Evolutionary conservation across 2,797 vertebrate genomes (phyloP), one percentile per base, ranked within the genome.

Genomic region (Macroramphosus scolopax): DNA sequence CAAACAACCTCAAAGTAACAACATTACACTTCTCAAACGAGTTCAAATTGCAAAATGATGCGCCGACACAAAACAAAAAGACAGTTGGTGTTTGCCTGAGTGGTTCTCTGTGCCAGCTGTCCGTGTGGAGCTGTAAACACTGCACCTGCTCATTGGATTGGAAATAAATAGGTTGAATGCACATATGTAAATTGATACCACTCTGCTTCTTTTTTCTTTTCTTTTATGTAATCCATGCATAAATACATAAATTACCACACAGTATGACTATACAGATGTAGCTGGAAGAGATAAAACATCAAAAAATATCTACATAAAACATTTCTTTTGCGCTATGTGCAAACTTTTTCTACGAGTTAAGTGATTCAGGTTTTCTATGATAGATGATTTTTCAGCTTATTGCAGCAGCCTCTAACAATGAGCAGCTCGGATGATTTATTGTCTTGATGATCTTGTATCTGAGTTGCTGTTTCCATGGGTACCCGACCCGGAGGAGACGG

Each of bases 391-490:
- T n/a, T n/a, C n/a, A 16, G 32, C 46, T 55, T 18, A 33, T 66
- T 51, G 37, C 46, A 26, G 40, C 38, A 31, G 37, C 52, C 47
- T 51, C 31, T 50, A 60, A 65, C 68, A 55, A 22, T 34, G 33
- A 45, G 45, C 9, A 42, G 31, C 51, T 54, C 52, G 66, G 35
- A 52, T 56, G 31, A 26, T 65, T 73, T 51, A 31, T 65, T 62
- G 51, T 35, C 32, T 16, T 30, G 15, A 57, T 51, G 32, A 67
- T 51, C 33, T 29, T 53, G 12, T 50, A 50, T 41, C 43, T 14
- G 43, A 29, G 18, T 28, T 14, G 44, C 57, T 37, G 63, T 73
- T 72, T 63, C 67, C 38, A 35, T 61, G 39, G 72, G 40, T 52
- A 58, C 71, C 45, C 10, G 11, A 9, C 28, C 11, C 8, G 14